Evolutionary conservation across 1,140 invertebrate species (phyloP), one percentile per base, ranked within the genome.

Genomic region (Hylaeus anthracinus): DNA sequence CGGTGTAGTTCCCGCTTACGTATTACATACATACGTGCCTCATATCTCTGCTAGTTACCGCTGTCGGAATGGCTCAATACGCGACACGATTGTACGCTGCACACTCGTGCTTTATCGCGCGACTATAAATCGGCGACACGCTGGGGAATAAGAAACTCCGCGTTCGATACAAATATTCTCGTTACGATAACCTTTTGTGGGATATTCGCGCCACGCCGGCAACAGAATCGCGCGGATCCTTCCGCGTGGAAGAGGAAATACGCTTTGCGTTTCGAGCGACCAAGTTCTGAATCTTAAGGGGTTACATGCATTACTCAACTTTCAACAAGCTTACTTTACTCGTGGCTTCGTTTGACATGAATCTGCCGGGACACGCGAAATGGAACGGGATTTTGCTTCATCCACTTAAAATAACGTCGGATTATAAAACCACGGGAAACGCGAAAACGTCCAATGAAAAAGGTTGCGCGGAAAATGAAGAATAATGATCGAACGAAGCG

Each of bases 1-100:
- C 77, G 56, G n/a, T 72, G 72, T 79, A 79, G 72, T 51, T 79
- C 60, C 70, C 61, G 77, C 65, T 79, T 79, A 79, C 77, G 70
- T 45, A n/a, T 53, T 56, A 66, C 64, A 43, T 37, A 72, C 70
- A 12, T 60, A 41, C 9, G 5, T 26, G 56, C 14, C 26, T 48
- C 69, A 51, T 79, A 79, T 65, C 70, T 79, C 9, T 51, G 26
- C 77, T 45, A 56, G 41, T 65, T 72, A 72, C 77, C 9, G 51
- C 5, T 72, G 56, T 48, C 70, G 2, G 15, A 6, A 5, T 8
- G 51, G 58, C 45, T 72, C 48, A 72, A 72, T 72, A 55, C 53
- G 58, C 58, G 43, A 66, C 64, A 8, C 37, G 39, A 12, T 14
- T 39, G 43, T 55, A 53, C 43, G 56, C 43, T 61, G 37, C 51